Conservation (phyloP, 2,797 vertebrate species). For the Malurus splendens region DNA sequence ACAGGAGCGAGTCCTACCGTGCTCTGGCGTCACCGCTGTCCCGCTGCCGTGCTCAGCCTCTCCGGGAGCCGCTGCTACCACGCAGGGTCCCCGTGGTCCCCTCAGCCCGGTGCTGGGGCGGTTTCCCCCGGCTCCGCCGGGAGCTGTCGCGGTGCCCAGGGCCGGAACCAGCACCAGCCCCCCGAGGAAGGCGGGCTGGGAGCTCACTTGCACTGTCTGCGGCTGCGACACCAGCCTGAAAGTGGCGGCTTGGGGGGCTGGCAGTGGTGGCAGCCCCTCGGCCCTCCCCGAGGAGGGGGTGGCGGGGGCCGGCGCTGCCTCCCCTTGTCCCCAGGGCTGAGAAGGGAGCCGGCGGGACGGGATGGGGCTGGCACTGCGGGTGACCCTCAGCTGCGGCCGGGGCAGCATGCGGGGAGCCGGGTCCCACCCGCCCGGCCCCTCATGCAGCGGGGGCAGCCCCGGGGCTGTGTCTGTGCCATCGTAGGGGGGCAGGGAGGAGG, state of each 20-base stretch:
- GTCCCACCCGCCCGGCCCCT: conserved; percentile 18
- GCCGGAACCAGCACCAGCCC: background rate
- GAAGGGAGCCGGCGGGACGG: conserved; percentile 43
- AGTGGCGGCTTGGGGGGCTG: conserved; percentile 45
- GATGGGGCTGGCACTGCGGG: conserved; percentile 12
- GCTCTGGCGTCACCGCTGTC: background rate
- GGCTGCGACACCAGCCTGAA: conserved; percentile 64
- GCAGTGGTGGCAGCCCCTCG: background rate
- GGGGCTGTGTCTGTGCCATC: background rate
- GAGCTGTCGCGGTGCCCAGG: background rate
- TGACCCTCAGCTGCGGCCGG: conserved; percentile 47
- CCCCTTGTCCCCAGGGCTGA: conserved; percentile 43
- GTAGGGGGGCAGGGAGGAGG: conserved; percentile 3
- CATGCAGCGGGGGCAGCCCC: background rate
- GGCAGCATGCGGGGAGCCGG: background rate
- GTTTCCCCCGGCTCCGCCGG: background rate
- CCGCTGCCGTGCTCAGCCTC: background rate
- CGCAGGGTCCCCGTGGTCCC: background rate
- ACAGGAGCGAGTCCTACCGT: conserved; percentile 40
- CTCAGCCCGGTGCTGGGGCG: rapidly evolving
- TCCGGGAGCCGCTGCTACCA: background rate
- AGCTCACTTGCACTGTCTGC: conserved; percentile 59
- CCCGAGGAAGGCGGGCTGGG: conserved; percentile 7
- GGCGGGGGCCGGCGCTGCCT: background rate
- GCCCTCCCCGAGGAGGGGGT: conserved; percentile 8